These are phyloP conservation scores for Hystrix brachyura DNA, from an alignment of 2,113 vertebrate species.

Conservation along the genomic window DNA sequence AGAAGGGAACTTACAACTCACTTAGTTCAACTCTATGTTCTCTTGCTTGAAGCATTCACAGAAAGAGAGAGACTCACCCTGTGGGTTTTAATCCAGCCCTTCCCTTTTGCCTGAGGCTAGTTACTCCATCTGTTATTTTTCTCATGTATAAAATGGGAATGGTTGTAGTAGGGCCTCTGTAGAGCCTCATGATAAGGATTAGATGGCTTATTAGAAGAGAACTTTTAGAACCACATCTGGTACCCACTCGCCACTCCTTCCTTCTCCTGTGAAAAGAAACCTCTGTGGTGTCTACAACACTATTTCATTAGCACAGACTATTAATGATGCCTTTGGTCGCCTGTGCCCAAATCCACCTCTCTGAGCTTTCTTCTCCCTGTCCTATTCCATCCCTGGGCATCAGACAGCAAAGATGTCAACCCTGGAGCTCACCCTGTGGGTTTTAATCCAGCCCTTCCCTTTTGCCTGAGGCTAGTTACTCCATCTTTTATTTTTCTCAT, in stretches of 20 bases:
- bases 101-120: background rate
- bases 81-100: background rate
- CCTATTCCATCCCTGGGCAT: background rate
- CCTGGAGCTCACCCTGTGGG: background rate
- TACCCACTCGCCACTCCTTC: background rate
- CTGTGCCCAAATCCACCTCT: background rate
- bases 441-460: background rate
- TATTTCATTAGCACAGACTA: background rate
- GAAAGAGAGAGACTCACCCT: background rate
- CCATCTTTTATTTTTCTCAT: background rate
- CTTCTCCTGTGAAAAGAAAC: no score
- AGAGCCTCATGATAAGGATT: background rate
- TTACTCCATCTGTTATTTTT: background rate
- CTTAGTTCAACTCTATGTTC: slow-evolving; percentile 18
- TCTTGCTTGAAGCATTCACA: background rate
- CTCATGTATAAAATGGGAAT: background rate
- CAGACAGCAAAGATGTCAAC: background rate
- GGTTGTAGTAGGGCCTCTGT: background rate
- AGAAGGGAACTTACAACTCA: slow-evolving; percentile 10
- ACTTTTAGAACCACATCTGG: background rate
- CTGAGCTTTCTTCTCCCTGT: background rate
- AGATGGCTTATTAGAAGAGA: background rate
- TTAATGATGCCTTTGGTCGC: background rate
- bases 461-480: background rate
- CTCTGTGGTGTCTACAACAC: background rate